Evolutionary conservation across 2,113 vertebrate genomes (phyloP), one percentile per base, ranked within the genome.

Genomic region (Electrona antarctica): DNA sequence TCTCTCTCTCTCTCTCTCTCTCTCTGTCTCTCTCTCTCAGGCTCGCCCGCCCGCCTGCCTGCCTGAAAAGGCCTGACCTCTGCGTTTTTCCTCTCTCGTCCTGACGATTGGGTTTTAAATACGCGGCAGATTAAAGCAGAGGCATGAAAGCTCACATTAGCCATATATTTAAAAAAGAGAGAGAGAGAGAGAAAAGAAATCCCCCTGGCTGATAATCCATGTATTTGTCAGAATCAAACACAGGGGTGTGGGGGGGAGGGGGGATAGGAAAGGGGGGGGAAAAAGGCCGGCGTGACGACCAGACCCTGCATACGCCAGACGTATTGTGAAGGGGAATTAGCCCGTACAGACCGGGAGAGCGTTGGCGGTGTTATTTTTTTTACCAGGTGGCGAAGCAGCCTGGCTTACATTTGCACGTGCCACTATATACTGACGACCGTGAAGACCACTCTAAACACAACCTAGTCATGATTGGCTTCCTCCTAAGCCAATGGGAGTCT

Each of bases 161-260:
- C 88, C 85, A 88, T 90, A 92, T 91, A 92, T 93, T 92, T 88
- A 86, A 90, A 41, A 4, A 41, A 41, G 5, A 41, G 33, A 6
- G 33, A 41, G 33, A 41, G 5, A 41, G 5, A 41, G 33, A 41
- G 5, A 41, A 41, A 92, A 80, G 41, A 61, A 91, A 88, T 87
- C 78, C 89, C 83, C 89, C 89, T 78, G 86, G 88, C 86, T 78
- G 88, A 91, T 92, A 93, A 93, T 93, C 92, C 91, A 67, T 85
- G 88, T 90, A 90, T 93, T 93, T 93, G 92, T 91, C 89, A 90
- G 89, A 93, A 90, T 93, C 91, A 91, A 91, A 93, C 90, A 93
- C 88, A 21, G 21, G 21, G 21, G 21, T 21, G 21, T 21, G 21
- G 1, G 21, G 21, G 21, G 21, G 21, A 2, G 21, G 81, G 80